Percentiles rank a stretch among this genome's conserved stretches.
Conservation (phyloP, 35 echinoderm and acorn worm species). For the Apostichopus japonicus region DNA sequence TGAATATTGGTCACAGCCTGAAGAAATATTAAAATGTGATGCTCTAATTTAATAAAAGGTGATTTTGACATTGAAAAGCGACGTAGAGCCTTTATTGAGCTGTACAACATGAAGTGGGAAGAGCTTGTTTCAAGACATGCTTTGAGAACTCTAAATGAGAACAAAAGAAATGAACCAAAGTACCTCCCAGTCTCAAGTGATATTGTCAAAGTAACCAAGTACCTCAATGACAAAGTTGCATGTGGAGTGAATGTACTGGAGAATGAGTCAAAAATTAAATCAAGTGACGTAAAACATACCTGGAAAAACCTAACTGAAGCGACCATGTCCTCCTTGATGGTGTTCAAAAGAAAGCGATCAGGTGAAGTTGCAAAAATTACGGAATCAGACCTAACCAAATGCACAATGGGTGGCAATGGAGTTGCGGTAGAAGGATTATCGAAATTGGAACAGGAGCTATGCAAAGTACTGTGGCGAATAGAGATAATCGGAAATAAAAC, state of each 20-base stretch:
- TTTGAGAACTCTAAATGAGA: constrained; percentile 74
- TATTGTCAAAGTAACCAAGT: constrained; percentile 72
- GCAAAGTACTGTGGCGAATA: constrained; percentile 66
- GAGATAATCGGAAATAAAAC: constrained; percentile 74
- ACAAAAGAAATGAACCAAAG: constrained; percentile 71
- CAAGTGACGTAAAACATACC: not conserved
- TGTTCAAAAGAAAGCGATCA: constrained; percentile 77
- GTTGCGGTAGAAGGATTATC: constrained; percentile 27
- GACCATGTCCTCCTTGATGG: constrained; percentile 25
- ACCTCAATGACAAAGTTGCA: constrained; percentile 52
- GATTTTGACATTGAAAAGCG: constrained; percentile 58
- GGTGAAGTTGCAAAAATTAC: constrained; percentile 73
- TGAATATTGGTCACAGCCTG: constrained; percentile 80
- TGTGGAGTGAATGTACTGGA: constrained; percentile 9
- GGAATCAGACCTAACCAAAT: constrained; percentile 65
- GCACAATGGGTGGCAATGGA: constrained; percentile 45
- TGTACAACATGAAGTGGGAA: constrained; percentile 74
- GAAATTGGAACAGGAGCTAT: constrained; percentile 63
- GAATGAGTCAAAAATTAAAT: not conserved
- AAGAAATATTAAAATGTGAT: constrained; percentile 67
- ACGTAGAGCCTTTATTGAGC: constrained; percentile 56
- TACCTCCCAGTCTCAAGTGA: constrained; percentile 77
- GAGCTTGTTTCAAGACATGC: constrained; percentile 74
- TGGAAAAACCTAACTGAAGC: constrained; percentile 69
- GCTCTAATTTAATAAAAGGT: constrained; percentile 63